Base-by-base conservation (phyloP, 2,113 vertebrate genomes). In the Podilymbus podiceps region DNA sequence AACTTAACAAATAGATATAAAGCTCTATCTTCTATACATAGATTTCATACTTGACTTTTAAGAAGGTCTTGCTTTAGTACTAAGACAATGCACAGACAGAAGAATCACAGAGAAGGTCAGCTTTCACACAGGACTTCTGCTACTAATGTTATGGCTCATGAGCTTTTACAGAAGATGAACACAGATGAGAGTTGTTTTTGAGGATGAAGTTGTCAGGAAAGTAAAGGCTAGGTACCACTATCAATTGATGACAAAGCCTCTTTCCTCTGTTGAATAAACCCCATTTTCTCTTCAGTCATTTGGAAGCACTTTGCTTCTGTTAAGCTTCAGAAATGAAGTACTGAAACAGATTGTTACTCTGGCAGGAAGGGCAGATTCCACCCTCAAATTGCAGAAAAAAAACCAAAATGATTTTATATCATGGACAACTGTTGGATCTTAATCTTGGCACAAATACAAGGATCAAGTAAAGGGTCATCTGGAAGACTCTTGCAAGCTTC, bases 311-410 rank as follows among this genome's bases (percentile, higher is more conserved):
- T 89, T 1, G 24, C 31, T 85, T 89, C 62, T 87, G 16, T 66
- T 74, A 69, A 87, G 73, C 53, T 94, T 90, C 84, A 79, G 46
- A 78, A 87, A 35, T 13, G 40, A 90, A 89, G 66, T 85, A 92
- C 77, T 53, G 74, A 94, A 90, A 90, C 80, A 88, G 80, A 96
- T 92, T 56, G 56, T 64, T 38, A 69, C 58, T 40, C 84, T 91
- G 80, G 81, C 86, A 82, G 84, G 50, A 85, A 87, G 42, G 33
- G 53, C 30, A 92, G 53, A 90, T 87, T 85, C 69, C 86, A 91
- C 42, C 46, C 88, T 91, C 53, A 72, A 76, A 88, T 2, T 73
- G 68, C 69, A 92, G 44, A 12, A 53, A 52, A 88, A 79, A 47
- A 2, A 3, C 3, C 21, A 33, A 53, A 84, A 25, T 30, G 17